Evolutionary conservation across 1,140 invertebrate species (phyloP).

Genomic region (Scaptomyza hsui): DNA sequence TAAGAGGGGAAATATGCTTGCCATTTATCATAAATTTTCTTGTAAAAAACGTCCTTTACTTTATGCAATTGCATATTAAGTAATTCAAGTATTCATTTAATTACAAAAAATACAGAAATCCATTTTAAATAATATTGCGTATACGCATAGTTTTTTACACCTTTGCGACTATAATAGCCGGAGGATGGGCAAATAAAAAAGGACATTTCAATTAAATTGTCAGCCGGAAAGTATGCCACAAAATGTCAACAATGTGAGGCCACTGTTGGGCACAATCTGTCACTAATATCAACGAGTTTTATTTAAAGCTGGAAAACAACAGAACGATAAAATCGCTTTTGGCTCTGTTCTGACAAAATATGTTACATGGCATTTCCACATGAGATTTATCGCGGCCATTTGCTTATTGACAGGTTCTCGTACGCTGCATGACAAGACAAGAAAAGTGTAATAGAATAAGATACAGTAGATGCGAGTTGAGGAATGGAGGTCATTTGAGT

Average conservation of each 20-base stretch:
- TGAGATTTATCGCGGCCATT: conserved; percentile 70
- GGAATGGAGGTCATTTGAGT: conserved; percentile 43
- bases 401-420: conserved; percentile 72
- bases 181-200: conserved; percentile 24
- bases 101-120: background rate
- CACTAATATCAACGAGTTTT: conserved; percentile 47
- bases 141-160: background rate
- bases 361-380: conserved; percentile 28
- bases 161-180: background rate
- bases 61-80: background rate
- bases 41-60: background rate
- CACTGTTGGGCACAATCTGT: conserved; percentile 43
- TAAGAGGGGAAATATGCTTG: background rate
- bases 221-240: conserved; percentile 28
- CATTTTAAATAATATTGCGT: conserved; percentile 12
- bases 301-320: conserved; percentile 33
- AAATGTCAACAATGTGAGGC: conserved; percentile 61
- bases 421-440: conserved; percentile 64
- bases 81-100: background rate
- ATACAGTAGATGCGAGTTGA: conserved; percentile 24
- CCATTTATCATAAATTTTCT: conserved; percentile 4
- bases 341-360: conserved; percentile 8
- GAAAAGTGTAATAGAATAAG: conserved; percentile 43
- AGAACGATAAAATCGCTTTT: conserved; percentile 10
- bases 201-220: conserved; percentile 62